Conservation (phyloP, 1,140 invertebrate genomes). For the Bombus vancouverensis region DNA sequence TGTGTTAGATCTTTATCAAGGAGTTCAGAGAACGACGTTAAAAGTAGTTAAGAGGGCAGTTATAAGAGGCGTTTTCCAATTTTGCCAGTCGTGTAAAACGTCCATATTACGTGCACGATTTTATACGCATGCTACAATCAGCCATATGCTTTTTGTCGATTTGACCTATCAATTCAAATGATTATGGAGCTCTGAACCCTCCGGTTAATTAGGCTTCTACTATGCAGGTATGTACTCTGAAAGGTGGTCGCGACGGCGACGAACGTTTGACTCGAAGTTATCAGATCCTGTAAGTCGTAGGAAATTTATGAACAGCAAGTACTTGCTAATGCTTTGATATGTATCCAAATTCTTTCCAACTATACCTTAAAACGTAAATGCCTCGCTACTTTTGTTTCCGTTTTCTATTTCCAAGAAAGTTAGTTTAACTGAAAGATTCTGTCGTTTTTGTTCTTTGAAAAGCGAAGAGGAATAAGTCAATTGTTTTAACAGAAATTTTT, state of each 20-base stretch:
- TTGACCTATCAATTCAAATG: slow-evolving; percentile 54
- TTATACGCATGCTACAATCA: slow-evolving; percentile 53
- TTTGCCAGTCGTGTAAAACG: slow-evolving; percentile 17
- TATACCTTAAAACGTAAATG: not conserved
- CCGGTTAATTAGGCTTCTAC: slow-evolving; percentile 64
- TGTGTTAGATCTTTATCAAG: not conserved
- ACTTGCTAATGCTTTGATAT: not conserved
- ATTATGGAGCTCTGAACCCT: slow-evolving; percentile 58
- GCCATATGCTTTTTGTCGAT: slow-evolving; percentile 54
- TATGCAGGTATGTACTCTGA: slow-evolving; percentile 63
- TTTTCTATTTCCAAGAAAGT: not conserved
- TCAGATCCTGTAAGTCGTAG: slow-evolving; percentile 28
- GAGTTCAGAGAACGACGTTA: not conserved
- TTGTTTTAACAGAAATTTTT: not conserved
- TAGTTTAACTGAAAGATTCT: not conserved
- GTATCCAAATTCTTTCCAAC: not conserved
- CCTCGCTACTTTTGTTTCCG: not conserved
- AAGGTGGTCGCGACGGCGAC: slow-evolving; percentile 23
- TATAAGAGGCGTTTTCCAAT: not conserved
- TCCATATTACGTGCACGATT: slow-evolving; percentile 41
- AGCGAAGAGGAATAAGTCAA: not conserved
- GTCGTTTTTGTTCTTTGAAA: not conserved
- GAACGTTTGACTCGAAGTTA: slow-evolving; percentile 14
- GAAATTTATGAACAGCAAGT: not conserved
- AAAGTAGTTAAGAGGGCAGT: not conserved